Evolutionary conservation across 2,888 invertebrate genomes (phyloP).

Genomic region (Pasiphila rectangulata): DNA sequence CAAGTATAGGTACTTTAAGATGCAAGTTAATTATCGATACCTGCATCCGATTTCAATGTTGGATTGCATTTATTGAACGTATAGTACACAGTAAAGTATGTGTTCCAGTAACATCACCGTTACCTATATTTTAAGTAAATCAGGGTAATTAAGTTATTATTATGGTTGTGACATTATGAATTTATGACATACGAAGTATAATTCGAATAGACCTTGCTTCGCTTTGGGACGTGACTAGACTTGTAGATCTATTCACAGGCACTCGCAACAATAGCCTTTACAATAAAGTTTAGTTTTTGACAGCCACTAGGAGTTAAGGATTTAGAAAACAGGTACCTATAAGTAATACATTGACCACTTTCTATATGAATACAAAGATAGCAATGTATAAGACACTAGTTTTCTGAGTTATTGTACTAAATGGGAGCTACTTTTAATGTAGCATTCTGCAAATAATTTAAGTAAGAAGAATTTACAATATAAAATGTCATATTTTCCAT

Average conservation of each 20-base stretch:
- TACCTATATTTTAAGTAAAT: slow-evolving; percentile 55
- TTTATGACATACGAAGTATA: slow-evolving; percentile 63
- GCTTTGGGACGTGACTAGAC: slow-evolving; percentile 62
- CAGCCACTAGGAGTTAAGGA: slow-evolving; percentile 10
- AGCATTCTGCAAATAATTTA: too few species aligned
- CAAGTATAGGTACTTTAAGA: too few species aligned
- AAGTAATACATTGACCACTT: not conserved
- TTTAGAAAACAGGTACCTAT: slow-evolving; percentile 21
- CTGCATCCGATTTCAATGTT: too few species aligned
- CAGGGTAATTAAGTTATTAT: too few species aligned
- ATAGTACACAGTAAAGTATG: not conserved
- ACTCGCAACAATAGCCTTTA: slow-evolving; percentile 43
- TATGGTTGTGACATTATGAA: slow-evolving; percentile 51
- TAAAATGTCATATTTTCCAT: too few species aligned
- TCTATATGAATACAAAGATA: too few species aligned
- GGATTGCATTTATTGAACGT: not conserved
- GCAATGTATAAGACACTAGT: too few species aligned
- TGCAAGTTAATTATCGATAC: too few species aligned
- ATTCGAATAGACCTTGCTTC: slow-evolving; percentile 61
- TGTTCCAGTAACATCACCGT: slow-evolving; percentile 19
- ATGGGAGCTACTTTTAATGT: too few species aligned
- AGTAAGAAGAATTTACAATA: too few species aligned
- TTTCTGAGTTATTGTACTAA: too few species aligned
- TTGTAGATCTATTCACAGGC: slow-evolving; percentile 50
- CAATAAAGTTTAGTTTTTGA: slow-evolving; percentile 36